Base-by-base conservation (phyloP, 2,113 vertebrate genomes). In the Lepisosteus osseus region DNA sequence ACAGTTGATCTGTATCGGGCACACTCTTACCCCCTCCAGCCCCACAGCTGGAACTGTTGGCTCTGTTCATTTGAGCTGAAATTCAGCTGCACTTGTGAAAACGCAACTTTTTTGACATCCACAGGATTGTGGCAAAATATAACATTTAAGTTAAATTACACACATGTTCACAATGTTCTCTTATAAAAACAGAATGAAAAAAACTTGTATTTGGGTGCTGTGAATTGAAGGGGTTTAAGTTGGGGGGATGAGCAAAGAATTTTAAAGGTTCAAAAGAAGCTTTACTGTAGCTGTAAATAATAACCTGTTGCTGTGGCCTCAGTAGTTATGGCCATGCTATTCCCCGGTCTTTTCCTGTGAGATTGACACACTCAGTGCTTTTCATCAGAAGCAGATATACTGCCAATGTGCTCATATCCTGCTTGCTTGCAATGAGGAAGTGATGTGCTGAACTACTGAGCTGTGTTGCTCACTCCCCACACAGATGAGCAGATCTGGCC, bases 361-460 rank as follows among this genome's bases (percentile, higher is more conserved):
- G 80, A 83, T 84, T 70, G 14, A 81, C 67, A 65, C 43, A 79
- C 72, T 80, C 6, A 3, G n/a, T 15, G 9, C 47, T 51, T 17
- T 15, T 61, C 65, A 71, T 79, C 73, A 54, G 59, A 40, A 41
- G 86, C 51, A 77, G 73, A 79, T 74, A 79, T 70, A 78, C 47
- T 66, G 42, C 61, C 41, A 69, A 70, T 89, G 89, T 83, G 84
- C 82, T 87, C 86, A 92, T 83, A 88, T 92, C 91, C 90, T 92
- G 88, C 87, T 65, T 70, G 79, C 67, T 65, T 70, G 79, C 67
- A 76, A 76, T 81, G 69, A 92, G 88, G 88, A 92, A 93, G 89
- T 85, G 74, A 75, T 67, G 69, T 72, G 77, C 79, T 14, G 77
- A 76, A 71, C 64, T 71, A 47, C 44, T 11, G 69, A 55, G 55